These are phyloP conservation scores for Coendou prehensilis DNA, from an alignment of 2,797 vertebrate genomes.

Conservation along the genomic window DNA sequence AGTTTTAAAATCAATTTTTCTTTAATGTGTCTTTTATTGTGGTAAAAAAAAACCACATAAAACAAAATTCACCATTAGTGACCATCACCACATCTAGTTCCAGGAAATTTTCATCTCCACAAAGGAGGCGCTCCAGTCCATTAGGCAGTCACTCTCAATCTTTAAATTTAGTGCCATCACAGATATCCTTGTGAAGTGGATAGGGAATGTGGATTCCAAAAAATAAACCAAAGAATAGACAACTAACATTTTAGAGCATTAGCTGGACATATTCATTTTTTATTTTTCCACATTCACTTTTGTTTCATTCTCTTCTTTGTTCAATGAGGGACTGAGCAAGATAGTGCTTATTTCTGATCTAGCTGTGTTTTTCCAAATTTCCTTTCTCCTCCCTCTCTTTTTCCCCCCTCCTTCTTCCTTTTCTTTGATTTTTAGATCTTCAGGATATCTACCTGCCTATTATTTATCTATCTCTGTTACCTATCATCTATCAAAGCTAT, in stretches of 20 bases:
- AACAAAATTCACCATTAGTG: neutral
- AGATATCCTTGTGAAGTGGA: slow-evolving; percentile 16
- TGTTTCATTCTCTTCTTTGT: slow-evolving; percentile 43
- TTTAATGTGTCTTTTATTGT: slow-evolving; percentile 17
- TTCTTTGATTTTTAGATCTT: neutral
- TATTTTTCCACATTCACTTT: neutral
- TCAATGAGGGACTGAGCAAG: neutral
- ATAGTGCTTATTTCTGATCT: neutral
- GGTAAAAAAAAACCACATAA: neutral
- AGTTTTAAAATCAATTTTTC: slow-evolving; percentile 43
- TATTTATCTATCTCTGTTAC: neutral
- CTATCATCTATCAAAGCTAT: neutral
- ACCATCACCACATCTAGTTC: neutral
- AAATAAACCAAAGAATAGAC: neutral
- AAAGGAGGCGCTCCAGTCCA: neutral
- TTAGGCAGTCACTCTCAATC: neutral
- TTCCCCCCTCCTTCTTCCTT: neutral
- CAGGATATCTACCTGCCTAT: neutral
- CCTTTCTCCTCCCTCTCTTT: neutral
- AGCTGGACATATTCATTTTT: neutral
- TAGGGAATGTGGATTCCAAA: neutral
- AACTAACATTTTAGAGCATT: neutral
- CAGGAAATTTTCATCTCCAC: neutral
- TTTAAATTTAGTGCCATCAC: neutral
- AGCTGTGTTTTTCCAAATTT: neutral